A percentile compares a stretch with the other conserved stretches of the same genome.
phyloP scores from a whole-genome alignment of 2,888 invertebrate species.

The Myathropa florea region DNA sequence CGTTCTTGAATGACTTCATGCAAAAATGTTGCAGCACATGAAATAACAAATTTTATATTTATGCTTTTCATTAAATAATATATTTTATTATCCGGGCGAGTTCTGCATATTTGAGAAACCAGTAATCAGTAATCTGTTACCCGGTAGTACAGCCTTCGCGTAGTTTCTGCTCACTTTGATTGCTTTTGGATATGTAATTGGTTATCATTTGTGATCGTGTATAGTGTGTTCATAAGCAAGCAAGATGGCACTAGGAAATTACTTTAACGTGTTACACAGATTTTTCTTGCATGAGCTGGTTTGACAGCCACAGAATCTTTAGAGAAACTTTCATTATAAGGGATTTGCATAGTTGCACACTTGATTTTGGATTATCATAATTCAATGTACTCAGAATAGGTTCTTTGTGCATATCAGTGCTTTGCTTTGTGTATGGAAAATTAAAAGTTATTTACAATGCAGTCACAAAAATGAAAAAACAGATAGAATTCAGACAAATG shows the following conservation, averaged over 20 bases:
- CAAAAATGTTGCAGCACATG: conserved; percentile 53
- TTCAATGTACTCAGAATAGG: background rate
- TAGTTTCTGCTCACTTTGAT: conserved; percentile 10
- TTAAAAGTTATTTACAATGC: too few relatives aligned
- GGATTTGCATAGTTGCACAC: background rate
- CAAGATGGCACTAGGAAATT: conserved; percentile 22
- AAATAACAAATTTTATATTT: conserved; percentile 67
- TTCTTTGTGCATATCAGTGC: background rate
- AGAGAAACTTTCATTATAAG: background rate
- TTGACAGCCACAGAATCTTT: background rate
- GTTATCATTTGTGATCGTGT: conserved; percentile 7
- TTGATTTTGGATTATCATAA: background rate
- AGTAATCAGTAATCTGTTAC: conserved; percentile 44
- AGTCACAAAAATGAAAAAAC: too few relatives aligned
- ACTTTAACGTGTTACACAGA: background rate
- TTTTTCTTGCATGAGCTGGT: background rate
- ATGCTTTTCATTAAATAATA: conserved; percentile 72
- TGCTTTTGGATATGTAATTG: conserved; percentile 22
- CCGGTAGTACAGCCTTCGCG: background rate
- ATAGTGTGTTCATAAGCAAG: conserved; percentile 6
- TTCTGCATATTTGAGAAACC: conserved; percentile 61
- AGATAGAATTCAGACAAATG: too few relatives aligned
- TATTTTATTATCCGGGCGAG: conserved; percentile 72
- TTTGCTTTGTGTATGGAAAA: too few relatives aligned
- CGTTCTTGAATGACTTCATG: background rate